A percentile compares a stretch with the other conserved stretches of the same genome.
Evolutionary conservation across 2,797 vertebrate genomes (phyloP).

Genomic region (Sebastiscus albofasciatus): DNA sequence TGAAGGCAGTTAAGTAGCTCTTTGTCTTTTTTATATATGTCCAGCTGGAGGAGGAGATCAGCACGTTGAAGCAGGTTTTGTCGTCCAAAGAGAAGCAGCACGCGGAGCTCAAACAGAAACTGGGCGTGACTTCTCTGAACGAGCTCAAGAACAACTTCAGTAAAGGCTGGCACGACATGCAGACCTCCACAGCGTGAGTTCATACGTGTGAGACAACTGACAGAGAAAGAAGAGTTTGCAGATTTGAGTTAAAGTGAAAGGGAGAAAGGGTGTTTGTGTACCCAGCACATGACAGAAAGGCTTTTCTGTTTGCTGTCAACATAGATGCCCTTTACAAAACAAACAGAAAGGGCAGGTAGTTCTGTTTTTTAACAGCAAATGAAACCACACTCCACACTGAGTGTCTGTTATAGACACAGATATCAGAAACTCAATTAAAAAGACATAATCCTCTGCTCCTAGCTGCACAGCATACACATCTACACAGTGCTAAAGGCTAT

Average conservation of each 20-base stretch:
- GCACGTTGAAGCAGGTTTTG: slow-evolving; percentile 93
- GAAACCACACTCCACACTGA: not conserved
- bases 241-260: not conserved
- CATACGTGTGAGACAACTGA: not conserved
- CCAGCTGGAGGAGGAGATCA: slow-evolving; percentile 97
- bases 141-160: slow-evolving; percentile 94
- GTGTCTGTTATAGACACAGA: slow-evolving; percentile 14
- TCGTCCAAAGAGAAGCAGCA: slow-evolving; percentile 94
- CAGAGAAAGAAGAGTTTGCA: not conserved
- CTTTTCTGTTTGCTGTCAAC: slow-evolving; percentile 54
- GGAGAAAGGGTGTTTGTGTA: not conserved
- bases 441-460: slow-evolving; percentile 17
- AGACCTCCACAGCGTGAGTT: slow-evolving; percentile 93
- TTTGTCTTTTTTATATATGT: slow-evolving; percentile 22
- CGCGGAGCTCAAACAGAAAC: slow-evolving; percentile 92
- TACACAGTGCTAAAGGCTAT: slow-evolving; percentile 2
- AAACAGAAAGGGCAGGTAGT: not conserved
- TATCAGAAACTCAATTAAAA: slow-evolving; percentile 47
- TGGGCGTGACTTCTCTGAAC: slow-evolving; percentile 90
- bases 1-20: not conserved
- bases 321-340: slow-evolving; percentile 25
- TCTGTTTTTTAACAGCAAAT: not conserved
- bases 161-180: slow-evolving; percentile 94
- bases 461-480: slow-evolving; percentile 16
- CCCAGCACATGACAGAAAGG: not conserved